These are phyloP conservation scores for Zaprionus camerounensis DNA, from an alignment of 1,140 invertebrate genomes.

Conservation along the genomic window DNA sequence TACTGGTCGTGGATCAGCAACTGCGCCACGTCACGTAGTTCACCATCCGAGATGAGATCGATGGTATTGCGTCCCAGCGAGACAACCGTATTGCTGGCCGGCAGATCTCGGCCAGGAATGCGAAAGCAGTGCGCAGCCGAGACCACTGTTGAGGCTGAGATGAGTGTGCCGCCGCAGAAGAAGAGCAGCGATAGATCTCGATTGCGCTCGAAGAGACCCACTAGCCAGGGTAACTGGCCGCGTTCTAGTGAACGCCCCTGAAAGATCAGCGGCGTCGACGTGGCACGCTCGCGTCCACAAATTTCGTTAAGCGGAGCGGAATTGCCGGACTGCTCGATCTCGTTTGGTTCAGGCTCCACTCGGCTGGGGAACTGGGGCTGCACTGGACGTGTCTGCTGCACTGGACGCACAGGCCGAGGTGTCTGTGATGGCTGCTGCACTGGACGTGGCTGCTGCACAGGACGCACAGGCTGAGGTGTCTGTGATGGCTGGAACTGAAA, in stretches of 20 bases:
- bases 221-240: conserved; percentile 90
- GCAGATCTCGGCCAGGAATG: conserved; percentile 55
- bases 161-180: conserved; percentile 85
- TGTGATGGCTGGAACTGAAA: not conserved
- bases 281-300: conserved; percentile 58
- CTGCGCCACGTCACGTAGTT: conserved; percentile 70
- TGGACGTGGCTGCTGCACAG: not conserved
- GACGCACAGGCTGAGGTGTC: not conserved
- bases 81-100: conserved; percentile 60
- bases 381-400: not conserved
- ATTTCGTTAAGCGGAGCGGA: not conserved
- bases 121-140: conserved; percentile 84
- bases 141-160: conserved; percentile 85
- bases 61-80: conserved; percentile 84
- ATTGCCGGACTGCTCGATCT: not conserved
- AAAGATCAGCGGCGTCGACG: conserved; percentile 85
- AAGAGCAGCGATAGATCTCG: conserved; percentile 44
- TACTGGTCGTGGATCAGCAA: conserved; percentile 85
- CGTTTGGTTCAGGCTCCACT: not conserved
- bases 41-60: conserved; percentile 64
- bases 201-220: conserved; percentile 85
- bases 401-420: not conserved
- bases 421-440: not conserved
- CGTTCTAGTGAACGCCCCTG: conserved; percentile 85
- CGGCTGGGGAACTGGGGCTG: not conserved